Evolutionary conservation across 2,797 vertebrate genomes (phyloP).

Genomic region (Poeciliopsis paucimaculata): DNA sequence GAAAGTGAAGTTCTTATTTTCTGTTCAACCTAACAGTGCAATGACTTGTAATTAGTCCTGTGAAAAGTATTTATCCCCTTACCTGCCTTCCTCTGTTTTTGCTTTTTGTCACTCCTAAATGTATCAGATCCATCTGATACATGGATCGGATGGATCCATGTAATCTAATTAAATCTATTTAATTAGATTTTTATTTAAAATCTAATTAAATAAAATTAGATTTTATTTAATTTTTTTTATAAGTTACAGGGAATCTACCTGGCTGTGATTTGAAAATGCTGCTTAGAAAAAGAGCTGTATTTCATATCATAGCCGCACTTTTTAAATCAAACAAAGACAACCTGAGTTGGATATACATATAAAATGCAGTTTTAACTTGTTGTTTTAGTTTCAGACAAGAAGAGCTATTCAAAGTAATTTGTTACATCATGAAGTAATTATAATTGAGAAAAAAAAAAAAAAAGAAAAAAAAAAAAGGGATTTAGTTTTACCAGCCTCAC

Average conservation of each 20-base stretch:
- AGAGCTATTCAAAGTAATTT: neutral
- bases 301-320: neutral
- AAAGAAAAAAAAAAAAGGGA: neutral
- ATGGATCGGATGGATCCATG: too few species aligned
- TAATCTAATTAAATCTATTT: too few species aligned
- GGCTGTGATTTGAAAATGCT: neutral
- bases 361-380: neutral
- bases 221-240: neutral
- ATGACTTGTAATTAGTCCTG: conserved; percentile 67
- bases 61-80: neutral
- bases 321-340: neutral
- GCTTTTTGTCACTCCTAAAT: neutral
- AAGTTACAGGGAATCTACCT: neutral
- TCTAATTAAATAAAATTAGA: too few species aligned
- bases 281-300: neutral
- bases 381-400: neutral
- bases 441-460: neutral
- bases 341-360: neutral
- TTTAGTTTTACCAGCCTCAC: neutral
- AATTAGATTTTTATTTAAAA: too few species aligned
- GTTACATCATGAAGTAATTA: neutral
- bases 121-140: neutral
- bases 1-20: conserved; percentile 15
- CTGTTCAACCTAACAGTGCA: conserved; percentile 48
- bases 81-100: neutral